A percentile compares a stretch with the other conserved stretches of the same genome.
Conservation (phyloP, 1,140 invertebrate genomes). For the Drosophila sp. region DNA sequence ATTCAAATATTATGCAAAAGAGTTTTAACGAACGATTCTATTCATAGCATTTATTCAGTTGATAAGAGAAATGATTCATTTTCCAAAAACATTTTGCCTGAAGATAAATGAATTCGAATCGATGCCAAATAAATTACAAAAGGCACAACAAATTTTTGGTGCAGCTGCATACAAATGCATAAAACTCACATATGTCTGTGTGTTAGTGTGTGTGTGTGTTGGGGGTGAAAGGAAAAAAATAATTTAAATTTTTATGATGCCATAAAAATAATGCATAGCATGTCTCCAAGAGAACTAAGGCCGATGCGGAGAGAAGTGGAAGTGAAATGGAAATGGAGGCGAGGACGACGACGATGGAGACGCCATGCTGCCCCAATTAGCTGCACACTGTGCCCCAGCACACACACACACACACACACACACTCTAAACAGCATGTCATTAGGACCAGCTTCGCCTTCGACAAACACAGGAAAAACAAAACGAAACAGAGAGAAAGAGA, state of each 20-base stretch:
- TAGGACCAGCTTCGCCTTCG: conserved; percentile 35
- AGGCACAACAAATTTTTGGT: neutral
- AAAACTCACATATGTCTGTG: conserved; percentile 1
- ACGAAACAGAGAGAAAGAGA: conserved; percentile 26
- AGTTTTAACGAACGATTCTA: neutral
- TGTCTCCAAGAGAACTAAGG: conserved; percentile 31
- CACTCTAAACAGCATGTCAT: conserved; percentile 57
- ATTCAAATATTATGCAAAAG: neutral
- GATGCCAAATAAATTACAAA: conserved; percentile 30
- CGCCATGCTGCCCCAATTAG: conserved; percentile 71
- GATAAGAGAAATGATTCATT: neutral
- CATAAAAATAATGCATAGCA: conserved; percentile 75
- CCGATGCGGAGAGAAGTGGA: neutral
- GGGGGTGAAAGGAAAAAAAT: conserved; percentile 56
- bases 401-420: neutral
- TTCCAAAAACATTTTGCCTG: neutral
- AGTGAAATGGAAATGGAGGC: neutral
- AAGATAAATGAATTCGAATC: conserved; percentile 48
- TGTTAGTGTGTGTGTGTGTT: conserved; percentile 24
- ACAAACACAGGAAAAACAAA: conserved; percentile 35
- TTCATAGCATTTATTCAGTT: neutral
- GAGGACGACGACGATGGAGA: conserved; percentile 32
- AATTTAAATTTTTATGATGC: conserved; percentile 77
- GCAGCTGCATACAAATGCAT: conserved; percentile 59
- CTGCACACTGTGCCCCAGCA: conserved; percentile 57